Evolutionary conservation across 1,140 invertebrate genomes (phyloP).

Genomic region (Mylabris phalerata): DNA sequence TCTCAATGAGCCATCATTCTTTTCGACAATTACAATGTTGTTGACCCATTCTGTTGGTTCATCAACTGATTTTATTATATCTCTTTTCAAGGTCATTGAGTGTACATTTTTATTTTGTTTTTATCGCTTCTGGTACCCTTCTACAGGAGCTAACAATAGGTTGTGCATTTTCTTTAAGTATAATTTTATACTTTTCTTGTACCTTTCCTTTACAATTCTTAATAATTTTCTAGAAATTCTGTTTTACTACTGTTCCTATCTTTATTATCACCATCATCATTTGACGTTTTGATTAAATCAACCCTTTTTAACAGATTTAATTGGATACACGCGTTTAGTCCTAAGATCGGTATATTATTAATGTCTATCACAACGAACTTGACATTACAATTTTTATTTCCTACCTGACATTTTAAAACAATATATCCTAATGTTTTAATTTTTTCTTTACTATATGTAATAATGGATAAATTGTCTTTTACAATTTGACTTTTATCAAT

Average conservation of each 20-base stretch:
- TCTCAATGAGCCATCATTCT: constrained; percentile 38
- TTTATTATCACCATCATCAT: not conserved
- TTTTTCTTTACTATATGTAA: too few species aligned
- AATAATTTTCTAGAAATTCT: constrained; percentile 1
- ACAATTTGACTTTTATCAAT: too few species aligned
- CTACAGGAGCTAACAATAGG: constrained; percentile 1
- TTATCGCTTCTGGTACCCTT: not conserved
- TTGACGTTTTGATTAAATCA: not conserved
- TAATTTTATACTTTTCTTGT: constrained; percentile 6
- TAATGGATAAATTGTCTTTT: too few species aligned
- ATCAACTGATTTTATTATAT: too few species aligned
- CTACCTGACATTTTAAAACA: too few species aligned
- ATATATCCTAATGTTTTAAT: too few species aligned
- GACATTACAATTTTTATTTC: too few species aligned
- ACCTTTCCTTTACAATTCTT: not conserved
- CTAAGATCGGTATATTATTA: constrained; percentile 1
- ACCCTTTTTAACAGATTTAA: constrained; percentile 1
- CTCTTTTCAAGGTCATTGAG: too few species aligned
- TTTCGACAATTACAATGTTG: constrained; percentile 43
- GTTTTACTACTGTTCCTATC: not conserved
- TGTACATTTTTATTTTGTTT: constrained; percentile 23
- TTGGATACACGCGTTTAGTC: constrained; percentile 3
- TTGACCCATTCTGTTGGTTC: too few species aligned
- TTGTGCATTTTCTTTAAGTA: constrained; percentile 1
- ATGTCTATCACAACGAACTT: not conserved